Percentiles rank a stretch among this genome's conserved stretches.
Evolutionary conservation across 2,113 vertebrate genomes (phyloP).

Genomic region (Thryonomys swinderianus): DNA sequence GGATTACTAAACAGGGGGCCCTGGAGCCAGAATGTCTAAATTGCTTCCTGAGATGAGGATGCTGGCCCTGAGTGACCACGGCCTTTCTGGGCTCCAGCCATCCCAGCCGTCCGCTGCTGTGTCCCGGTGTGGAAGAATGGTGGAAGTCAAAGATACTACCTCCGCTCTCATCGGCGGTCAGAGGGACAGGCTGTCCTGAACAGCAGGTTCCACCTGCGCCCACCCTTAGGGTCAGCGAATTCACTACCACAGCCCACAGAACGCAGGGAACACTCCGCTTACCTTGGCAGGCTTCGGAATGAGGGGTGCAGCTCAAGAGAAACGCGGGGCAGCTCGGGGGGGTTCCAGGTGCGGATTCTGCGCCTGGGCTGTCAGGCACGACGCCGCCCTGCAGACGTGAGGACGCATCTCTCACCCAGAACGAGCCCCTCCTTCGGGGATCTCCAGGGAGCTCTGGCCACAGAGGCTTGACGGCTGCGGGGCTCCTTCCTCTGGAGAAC

Average conservation of each 20-base stretch:
- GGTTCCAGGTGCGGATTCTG: neutral
- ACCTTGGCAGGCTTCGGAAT: neutral
- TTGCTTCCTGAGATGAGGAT: neutral
- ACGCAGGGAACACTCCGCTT: neutral
- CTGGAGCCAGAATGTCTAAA: neutral
- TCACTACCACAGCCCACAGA: neutral
- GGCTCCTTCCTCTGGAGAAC: neutral
- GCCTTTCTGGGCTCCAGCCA: neutral
- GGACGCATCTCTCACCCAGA: neutral
- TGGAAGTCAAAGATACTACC: neutral
- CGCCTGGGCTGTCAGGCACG: neutral
- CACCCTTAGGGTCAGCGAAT: neutral
- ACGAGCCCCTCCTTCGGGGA: neutral
- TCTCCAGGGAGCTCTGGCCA: neutral
- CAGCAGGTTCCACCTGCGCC: neutral
- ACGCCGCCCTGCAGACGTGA: neutral
- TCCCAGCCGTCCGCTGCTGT: neutral
- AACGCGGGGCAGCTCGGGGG: neutral
- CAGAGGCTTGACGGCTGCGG: neutral
- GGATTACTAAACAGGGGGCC: neutral
- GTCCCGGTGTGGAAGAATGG: neutral
- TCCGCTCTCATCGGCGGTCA: too few species aligned
- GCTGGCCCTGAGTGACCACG: neutral
- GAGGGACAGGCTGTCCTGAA: too few species aligned
- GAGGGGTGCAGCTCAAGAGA: neutral